phyloP scores from a whole-genome alignment of 2,888 invertebrate genomes.

The Carpatolechia fugitivella region DNA sequence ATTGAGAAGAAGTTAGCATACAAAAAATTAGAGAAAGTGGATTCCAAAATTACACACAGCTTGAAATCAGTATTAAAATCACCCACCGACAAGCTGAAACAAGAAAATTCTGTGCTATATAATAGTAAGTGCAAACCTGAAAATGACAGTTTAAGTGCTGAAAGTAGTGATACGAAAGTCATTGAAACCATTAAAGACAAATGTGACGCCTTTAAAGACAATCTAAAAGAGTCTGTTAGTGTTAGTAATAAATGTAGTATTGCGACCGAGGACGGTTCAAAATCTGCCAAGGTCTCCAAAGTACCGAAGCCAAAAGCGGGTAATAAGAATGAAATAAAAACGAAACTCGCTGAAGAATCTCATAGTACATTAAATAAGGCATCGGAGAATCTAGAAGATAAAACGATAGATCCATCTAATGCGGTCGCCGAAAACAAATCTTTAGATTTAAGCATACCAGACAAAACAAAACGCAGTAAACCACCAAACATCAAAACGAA shows the following conservation, averaged over 20 bases:
- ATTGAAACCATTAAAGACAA: conserved; percentile 17
- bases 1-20: conserved; percentile 64
- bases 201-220: conserved; percentile 19
- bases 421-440: conserved; percentile 9
- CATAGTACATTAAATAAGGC: conserved; percentile 24
- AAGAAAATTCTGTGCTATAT: conserved; percentile 5
- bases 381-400: conserved; percentile 13
- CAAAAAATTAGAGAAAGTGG: conserved; percentile 63
- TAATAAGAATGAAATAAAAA: conserved; percentile 13
- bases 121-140: conserved; percentile 17
- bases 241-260: conserved; percentile 16
- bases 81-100: conserved; percentile 45
- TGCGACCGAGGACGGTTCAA: conserved; percentile 13
- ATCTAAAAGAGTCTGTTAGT: conserved; percentile 14
- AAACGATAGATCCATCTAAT: background rate
- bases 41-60: conserved; percentile 61
- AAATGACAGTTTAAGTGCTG: conserved; percentile 9
- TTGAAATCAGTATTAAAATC: conserved; percentile 67
- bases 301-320: conserved; percentile 14
- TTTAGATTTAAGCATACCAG: conserved; percentile 10
- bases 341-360: conserved; percentile 28
- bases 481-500: conserved; percentile 12
- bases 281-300: conserved; percentile 13
- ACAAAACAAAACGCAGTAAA: conserved; percentile 17
- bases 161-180: conserved; percentile 10